These are phyloP conservation scores for Drosophila sechellia DNA, from an alignment of 1,140 invertebrate species.

Conservation along the genomic window DNA sequence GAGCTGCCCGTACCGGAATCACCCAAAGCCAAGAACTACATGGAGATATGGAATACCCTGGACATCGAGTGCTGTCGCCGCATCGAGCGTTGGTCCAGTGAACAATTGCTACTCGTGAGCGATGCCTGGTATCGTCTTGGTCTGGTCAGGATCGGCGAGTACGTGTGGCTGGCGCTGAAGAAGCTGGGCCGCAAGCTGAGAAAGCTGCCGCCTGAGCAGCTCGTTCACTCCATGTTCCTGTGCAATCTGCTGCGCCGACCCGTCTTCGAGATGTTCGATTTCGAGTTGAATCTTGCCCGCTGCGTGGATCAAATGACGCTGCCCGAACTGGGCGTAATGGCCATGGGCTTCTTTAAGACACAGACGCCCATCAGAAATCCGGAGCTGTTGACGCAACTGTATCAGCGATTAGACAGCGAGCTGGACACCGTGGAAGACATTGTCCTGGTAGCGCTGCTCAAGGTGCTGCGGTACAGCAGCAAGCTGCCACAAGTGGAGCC, in stretches of 20 bases:
- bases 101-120: conserved; percentile 85
- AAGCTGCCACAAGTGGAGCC: conserved; percentile 60
- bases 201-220: conserved; percentile 85
- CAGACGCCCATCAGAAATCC: conserved; percentile 85
- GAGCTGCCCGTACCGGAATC: conserved; percentile 77
- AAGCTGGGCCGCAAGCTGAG: conserved; percentile 84
- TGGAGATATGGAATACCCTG: conserved; percentile 86
- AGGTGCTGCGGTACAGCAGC: conserved; percentile 85
- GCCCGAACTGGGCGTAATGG: conserved; percentile 86
- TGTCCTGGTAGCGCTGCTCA: conserved; percentile 85
- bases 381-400: conserved; percentile 84
- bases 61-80: conserved; percentile 85
- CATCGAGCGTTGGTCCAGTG: conserved; percentile 74
- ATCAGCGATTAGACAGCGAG: conserved; percentile 77
- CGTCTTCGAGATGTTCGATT: conserved; percentile 86
- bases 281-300: conserved; percentile 85
- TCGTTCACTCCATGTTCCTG: conserved; percentile 86
- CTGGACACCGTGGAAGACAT: conserved; percentile 85
- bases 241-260: conserved; percentile 85
- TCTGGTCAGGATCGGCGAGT: conserved; percentile 82
- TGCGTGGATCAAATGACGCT: conserved; percentile 85
- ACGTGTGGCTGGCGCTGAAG: conserved; percentile 84
- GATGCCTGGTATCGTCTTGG: conserved; percentile 85
- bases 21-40: conserved; percentile 82
- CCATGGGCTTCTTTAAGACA: conserved; percentile 88